These are phyloP conservation scores for Antechinus stuartii DNA, from an alignment of 2,113 vertebrate species.

Conservation along the genomic window DNA sequence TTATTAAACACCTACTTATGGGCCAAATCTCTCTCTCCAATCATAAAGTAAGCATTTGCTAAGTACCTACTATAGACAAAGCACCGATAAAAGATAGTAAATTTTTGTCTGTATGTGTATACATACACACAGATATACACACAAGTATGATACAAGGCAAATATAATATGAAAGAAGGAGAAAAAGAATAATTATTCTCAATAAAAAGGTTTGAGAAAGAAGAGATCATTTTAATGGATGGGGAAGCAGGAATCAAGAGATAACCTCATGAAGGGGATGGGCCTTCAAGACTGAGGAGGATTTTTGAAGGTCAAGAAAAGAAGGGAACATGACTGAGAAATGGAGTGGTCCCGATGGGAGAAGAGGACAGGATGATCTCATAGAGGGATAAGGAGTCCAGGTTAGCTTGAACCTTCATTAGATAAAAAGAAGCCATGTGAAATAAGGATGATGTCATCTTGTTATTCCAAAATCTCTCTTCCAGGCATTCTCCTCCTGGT, in stretches of 20 bases:
- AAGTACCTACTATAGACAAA: not conserved
- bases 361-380: not conserved
- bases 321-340: not conserved
- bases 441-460: not conserved
- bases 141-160: not conserved
- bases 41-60: not conserved
- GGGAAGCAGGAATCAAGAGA: not conserved
- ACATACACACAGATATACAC: not conserved
- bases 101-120: not conserved
- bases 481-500: not conserved
- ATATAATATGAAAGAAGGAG: not conserved
- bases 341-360: not conserved
- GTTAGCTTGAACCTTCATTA: not conserved
- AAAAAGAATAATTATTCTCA: not conserved
- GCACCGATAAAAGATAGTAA: not conserved
- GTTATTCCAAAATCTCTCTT: not conserved
- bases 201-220: not conserved
- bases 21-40: not conserved
- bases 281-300: not conserved
- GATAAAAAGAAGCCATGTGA: not conserved
- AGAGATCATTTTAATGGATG: not conserved
- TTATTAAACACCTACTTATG: not conserved
- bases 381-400: not conserved
- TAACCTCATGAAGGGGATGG: not conserved
- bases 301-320: not conserved